phyloP scores from a whole-genome alignment of 2,888 invertebrate genomes.

The Chymomyza amoena region DNA sequence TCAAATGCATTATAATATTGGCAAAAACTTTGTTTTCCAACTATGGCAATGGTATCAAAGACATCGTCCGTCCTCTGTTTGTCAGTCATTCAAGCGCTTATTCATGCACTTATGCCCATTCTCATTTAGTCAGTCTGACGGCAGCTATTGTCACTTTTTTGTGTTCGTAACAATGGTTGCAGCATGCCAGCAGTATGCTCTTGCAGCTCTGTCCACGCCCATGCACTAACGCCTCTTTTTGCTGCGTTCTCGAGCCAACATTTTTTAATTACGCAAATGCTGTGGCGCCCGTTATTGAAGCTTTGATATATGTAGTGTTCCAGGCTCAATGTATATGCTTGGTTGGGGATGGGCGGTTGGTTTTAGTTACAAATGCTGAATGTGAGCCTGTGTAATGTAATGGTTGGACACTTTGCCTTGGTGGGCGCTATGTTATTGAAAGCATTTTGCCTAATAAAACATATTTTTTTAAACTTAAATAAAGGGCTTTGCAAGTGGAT shows the following conservation, averaged over 20 bases:
- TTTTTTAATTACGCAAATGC: conserved; percentile 75
- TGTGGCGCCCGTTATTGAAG: not conserved
- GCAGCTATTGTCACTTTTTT: conserved; percentile 67
- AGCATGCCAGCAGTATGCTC: conserved; percentile 28
- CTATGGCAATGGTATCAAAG: conserved; percentile 20
- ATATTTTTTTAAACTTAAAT: too few species aligned
- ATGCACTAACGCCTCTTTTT: not conserved
- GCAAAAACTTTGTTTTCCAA: conserved; percentile 63
- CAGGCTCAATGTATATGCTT: not conserved
- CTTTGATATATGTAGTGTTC: not conserved
- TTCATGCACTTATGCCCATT: conserved; percentile 55
- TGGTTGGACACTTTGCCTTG: conserved; percentile 53
- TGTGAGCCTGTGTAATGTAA: not conserved
- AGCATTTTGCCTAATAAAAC: too few species aligned
- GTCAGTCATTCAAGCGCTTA: conserved; percentile 16
- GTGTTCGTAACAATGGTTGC: conserved; percentile 58
- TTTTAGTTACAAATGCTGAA: not conserved
- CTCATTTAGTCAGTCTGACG: conserved; percentile 69
- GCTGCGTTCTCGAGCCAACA: conserved; percentile 57
- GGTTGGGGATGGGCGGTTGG: conserved; percentile 39
- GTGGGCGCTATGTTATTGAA: conserved; percentile 60
- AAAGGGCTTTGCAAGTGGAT: too few species aligned
- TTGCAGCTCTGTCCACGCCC: not conserved
- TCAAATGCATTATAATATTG: conserved; percentile 68
- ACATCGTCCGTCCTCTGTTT: not conserved